These are phyloP conservation scores for Microtus ochrogaster DNA, from an alignment of 2,113 vertebrate genomes.

Conservation along the genomic window DNA sequence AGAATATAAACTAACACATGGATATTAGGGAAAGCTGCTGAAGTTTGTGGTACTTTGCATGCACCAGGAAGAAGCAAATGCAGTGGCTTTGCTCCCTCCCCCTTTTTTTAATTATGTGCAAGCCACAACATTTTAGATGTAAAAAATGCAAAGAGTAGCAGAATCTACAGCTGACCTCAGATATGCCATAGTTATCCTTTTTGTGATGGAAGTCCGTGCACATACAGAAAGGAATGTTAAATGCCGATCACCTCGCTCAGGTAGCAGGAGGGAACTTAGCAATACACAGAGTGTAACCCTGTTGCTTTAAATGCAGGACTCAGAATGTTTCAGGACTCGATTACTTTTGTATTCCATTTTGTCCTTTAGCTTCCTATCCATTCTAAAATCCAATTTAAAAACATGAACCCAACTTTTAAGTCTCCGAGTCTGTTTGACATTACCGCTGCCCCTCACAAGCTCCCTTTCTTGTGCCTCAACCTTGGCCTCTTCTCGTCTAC, in stretches of 20 bases:
- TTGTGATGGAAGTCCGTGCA: neutral
- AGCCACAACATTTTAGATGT: neutral
- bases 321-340: neutral
- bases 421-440: conserved; percentile 20
- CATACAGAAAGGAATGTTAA: neutral
- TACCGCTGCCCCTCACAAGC: neutral
- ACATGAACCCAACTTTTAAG: conserved; percentile 47
- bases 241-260: neutral
- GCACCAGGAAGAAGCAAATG: neutral
- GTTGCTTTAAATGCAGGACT: conserved; percentile 44
- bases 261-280: conserved; percentile 12
- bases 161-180: neutral
- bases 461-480: conserved; percentile 34
- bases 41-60: neutral
- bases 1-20: neutral
- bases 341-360: neutral
- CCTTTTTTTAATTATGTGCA: neutral
- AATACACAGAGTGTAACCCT: neutral
- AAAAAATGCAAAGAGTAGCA: neutral
- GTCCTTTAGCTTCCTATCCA: neutral
- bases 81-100: neutral
- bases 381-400: conserved; percentile 60
- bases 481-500: neutral
- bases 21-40: neutral
- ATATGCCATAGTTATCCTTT: neutral